phyloP scores from a whole-genome alignment of 2,888 invertebrate species.

The Calephelis perditalis region DNA sequence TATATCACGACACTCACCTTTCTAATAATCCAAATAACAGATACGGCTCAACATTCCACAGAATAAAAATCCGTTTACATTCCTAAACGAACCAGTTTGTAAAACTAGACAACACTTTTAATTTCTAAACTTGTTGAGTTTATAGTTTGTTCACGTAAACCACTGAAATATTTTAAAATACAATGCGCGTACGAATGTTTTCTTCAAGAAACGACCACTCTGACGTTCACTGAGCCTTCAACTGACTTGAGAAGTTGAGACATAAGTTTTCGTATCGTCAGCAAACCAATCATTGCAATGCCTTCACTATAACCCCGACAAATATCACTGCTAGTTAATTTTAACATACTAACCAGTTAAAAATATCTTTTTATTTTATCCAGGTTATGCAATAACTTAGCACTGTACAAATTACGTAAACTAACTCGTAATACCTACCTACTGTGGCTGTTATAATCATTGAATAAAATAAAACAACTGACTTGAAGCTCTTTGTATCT shows the following conservation, averaged over 20 bases:
- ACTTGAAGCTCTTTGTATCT: too few relatives aligned
- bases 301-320: slow-evolving; percentile 9
- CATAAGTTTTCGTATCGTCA: not conserved
- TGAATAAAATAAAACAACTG: too few relatives aligned
- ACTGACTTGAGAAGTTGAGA: slow-evolving; percentile 7
- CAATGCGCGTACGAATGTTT: slow-evolving; percentile 9
- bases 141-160: slow-evolving; percentile 11
- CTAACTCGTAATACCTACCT: too few relatives aligned
- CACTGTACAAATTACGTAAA: too few relatives aligned
- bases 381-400: not conserved
- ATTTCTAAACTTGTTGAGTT: not conserved
- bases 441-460: too few relatives aligned
- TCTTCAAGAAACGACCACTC: not conserved
- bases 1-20: slow-evolving; percentile 14
- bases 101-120: slow-evolving; percentile 3
- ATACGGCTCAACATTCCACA: slow-evolving; percentile 9
- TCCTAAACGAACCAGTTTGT: not conserved
- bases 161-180: slow-evolving; percentile 1
- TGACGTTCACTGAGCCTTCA: not conserved
- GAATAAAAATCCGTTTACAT: slow-evolving; percentile 1
- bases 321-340: not conserved
- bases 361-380: slow-evolving; percentile 1
- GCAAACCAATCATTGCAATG: slow-evolving; percentile 1
- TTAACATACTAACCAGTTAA: slow-evolving; percentile 1
- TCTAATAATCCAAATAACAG: slow-evolving; percentile 12